These are phyloP conservation scores for Lasioglossum lativentre DNA, from an alignment of 2,888 invertebrate species.

Conservation along the genomic window DNA sequence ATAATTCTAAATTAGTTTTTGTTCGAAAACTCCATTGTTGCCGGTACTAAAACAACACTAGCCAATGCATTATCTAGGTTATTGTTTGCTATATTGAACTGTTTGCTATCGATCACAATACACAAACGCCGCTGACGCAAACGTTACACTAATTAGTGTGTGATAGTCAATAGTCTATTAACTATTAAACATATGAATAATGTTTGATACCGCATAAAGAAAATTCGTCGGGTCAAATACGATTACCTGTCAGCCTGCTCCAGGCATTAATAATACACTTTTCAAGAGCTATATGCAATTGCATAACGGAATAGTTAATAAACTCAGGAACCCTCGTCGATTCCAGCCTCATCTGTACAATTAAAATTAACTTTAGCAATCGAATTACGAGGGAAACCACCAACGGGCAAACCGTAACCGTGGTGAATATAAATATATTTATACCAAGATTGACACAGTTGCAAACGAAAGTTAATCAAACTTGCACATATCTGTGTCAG, in stretches of 20 bases:
- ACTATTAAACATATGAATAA: not conserved
- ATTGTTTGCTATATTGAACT: not conserved
- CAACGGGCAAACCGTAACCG: not conserved
- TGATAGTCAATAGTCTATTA: not conserved
- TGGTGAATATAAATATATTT: not conserved
- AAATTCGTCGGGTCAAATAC: not conserved
- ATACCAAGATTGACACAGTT: not conserved
- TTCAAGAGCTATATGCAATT: not conserved
- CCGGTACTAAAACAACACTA: slow-evolving; percentile 2
- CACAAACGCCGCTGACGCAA: not conserved
- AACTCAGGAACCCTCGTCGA: not conserved
- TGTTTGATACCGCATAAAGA: not conserved
- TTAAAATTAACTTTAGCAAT: not conserved
- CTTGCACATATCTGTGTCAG: not conserved
- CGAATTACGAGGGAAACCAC: not conserved
- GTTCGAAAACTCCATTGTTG: slow-evolving; percentile 4
- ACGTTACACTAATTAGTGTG: not conserved
- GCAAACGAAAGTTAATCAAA: not conserved
- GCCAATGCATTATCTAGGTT: not conserved
- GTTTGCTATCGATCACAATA: not conserved
- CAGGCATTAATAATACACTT: not conserved
- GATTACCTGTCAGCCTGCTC: not conserved
- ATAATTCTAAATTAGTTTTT: not conserved
- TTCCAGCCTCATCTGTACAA: not conserved
- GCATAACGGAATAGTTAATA: not conserved